Base-by-base conservation (phyloP, 2,888 invertebrate genomes). In the Torymus texanus region DNA sequence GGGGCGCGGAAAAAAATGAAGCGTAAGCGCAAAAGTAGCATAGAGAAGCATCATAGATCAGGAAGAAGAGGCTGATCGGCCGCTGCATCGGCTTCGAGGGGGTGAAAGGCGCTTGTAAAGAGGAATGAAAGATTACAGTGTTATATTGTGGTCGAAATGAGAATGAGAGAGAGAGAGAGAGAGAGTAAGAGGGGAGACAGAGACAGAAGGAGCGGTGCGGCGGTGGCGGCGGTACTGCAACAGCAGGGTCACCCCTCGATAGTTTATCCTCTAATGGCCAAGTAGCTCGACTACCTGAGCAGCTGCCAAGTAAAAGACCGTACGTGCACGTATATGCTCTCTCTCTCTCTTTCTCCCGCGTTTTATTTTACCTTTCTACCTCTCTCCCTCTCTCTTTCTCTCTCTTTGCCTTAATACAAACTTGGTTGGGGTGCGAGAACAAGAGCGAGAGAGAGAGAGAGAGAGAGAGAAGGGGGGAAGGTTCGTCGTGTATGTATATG, bases 211-310 rank as follows among this genome's bases (percentile, higher is more conserved):
- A 61, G 21, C 8, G 11, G 2, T 21, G 10, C 21, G 14, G 62
- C 58, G 21, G 51, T 14, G 53, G 53, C 2, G n/a, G 18, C 5
- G 63, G n/a, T 13, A 65, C 73, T 68, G 76, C 62, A 79, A 59
- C 62, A 67, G 78, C 41, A 75, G 73, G 62, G 41, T 41, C 41
- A 81, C 82, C 84, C 84, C 84, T 83, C 81, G 84, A 84, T 83
- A 83, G 81, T 84, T 84, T 82, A 84, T 83, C 85, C 86, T 87
- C 85, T 87, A 88, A 87, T 87, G 85, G 88, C 85, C 85, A 85
- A 87, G 87, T 87, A 88, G 89, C 88, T 41, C 41, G 41, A 41
- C 82, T 84, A 85, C 82, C 80, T 82, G 75, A 85, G 82, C 84
- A 84, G 82, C 85, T 85, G 85, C 86, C 85, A 84, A 83, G 84